Percentiles rank a stretch among this genome's conserved stretches.
These are phyloP conservation scores for Chiloscyllium plagiosum DNA, from an alignment of 2,113 vertebrate species.

Conservation along the genomic window DNA sequence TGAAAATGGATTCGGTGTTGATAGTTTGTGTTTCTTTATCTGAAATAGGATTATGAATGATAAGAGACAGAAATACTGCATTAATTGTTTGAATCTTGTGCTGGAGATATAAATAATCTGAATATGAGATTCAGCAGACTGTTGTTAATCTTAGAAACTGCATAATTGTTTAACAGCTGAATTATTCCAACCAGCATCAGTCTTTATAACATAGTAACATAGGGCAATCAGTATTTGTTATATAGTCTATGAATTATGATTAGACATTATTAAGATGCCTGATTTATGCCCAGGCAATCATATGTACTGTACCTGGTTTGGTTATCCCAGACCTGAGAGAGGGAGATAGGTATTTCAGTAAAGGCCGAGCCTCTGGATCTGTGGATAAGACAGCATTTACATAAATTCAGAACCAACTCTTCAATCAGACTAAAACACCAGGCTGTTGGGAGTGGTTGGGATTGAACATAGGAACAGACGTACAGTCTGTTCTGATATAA, in stretches of 20 bases:
- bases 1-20: slow-evolving; percentile 47
- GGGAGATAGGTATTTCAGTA: slow-evolving; percentile 50
- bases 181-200: background rate
- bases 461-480: background rate
- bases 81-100: background rate
- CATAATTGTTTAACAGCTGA: background rate
- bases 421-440: background rate
- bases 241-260: background rate
- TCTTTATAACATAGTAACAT: background rate
- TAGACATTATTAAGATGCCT: background rate
- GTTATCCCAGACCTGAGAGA: slow-evolving; percentile 39
- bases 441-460: background rate
- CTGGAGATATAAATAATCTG: background rate
- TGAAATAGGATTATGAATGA: background rate
- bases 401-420: background rate
- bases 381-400: slow-evolving; percentile 14
- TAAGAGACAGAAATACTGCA: background rate
- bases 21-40: background rate
- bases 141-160: background rate
- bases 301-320: background rate
- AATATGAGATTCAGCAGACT: background rate
- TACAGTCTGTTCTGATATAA: no score
- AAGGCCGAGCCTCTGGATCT: slow-evolving; percentile 48
- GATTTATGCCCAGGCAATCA: background rate
- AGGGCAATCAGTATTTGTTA: background rate